Percentiles rank a stretch among this genome's conserved stretches.
Conservation (phyloP, 2,797 vertebrate genomes). For the Gallinago nigripennis region DNA sequence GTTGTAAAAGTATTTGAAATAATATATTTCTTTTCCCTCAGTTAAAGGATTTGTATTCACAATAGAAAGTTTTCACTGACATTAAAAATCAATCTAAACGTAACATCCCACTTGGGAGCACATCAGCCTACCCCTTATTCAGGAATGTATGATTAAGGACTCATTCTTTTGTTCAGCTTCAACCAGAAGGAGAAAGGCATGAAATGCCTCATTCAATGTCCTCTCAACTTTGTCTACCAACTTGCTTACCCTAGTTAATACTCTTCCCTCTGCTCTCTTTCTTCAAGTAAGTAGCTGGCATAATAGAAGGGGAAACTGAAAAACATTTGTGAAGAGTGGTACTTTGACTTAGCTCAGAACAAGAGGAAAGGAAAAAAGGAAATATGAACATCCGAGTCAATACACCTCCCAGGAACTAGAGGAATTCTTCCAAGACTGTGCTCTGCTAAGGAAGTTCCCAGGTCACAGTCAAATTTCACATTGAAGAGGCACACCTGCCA, state of each 20-base stretch:
- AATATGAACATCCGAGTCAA: neutral
- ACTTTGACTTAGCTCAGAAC: neutral
- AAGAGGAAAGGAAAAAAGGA: neutral
- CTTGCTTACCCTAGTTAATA: neutral
- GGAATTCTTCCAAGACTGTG: neutral
- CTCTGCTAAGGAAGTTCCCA: neutral
- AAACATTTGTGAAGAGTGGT: neutral
- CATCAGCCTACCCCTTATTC: neutral
- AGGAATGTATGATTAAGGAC: neutral
- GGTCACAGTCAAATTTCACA: neutral
- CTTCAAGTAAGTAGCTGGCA: neutral
- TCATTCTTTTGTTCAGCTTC: neutral
- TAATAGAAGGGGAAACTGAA: neutral
- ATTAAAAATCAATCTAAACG: neutral
- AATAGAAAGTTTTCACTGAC: neutral
- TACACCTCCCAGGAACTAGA: neutral
- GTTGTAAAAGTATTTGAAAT: neutral
- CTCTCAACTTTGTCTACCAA: neutral
- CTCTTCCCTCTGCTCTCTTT: neutral
- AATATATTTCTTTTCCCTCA: neutral
- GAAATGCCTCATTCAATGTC: neutral
- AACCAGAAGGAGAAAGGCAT: neutral
- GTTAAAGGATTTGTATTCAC: neutral
- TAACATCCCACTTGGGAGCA: neutral
- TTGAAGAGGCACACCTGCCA: neutral